phyloP scores from a whole-genome alignment of 2,797 vertebrate genomes.

The Sebastes steindachneri region DNA sequence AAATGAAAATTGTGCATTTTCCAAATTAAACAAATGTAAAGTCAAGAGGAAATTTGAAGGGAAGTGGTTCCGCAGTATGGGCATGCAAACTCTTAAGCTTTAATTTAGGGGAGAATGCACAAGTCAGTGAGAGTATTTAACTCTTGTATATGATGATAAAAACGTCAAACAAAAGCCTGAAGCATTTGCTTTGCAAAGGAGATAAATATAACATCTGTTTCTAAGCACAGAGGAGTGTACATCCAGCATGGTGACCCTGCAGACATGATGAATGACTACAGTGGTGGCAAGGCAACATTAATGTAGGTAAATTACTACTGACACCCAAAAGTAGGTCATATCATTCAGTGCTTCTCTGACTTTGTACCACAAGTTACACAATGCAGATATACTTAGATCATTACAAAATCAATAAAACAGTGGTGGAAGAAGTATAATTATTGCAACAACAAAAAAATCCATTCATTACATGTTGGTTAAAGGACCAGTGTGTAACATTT shows the following conservation, averaged over 20 bases:
- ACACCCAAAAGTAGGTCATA: background rate
- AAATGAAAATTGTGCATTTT: constrained; percentile 70
- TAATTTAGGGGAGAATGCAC: background rate
- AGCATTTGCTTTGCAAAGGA: background rate
- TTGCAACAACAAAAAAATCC: background rate
- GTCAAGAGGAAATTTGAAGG: constrained; percentile 6
- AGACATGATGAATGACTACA: constrained; percentile 5
- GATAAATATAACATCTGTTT: constrained; percentile 22
- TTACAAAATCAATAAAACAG: background rate
- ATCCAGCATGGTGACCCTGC: background rate
- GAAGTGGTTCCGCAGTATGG: background rate
- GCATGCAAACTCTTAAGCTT: constrained; percentile 6
- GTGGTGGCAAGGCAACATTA: background rate
- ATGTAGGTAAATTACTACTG: background rate
- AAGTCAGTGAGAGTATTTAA: background rate
- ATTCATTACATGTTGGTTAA: background rate
- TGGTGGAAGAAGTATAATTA: background rate
- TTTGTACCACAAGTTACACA: background rate
- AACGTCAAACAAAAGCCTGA: background rate
- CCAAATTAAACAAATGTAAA: constrained; percentile 48
- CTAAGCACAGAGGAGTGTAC: background rate
- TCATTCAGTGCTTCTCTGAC: background rate
- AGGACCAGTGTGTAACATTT: too few species aligned
- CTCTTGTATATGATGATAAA: background rate
- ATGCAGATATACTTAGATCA: background rate